A percentile compares a stretch with the other conserved stretches of the same genome.
These are phyloP conservation scores for Pogonomyrmex barbatus DNA, from an alignment of 1,140 invertebrate species.

Conservation along the genomic window DNA sequence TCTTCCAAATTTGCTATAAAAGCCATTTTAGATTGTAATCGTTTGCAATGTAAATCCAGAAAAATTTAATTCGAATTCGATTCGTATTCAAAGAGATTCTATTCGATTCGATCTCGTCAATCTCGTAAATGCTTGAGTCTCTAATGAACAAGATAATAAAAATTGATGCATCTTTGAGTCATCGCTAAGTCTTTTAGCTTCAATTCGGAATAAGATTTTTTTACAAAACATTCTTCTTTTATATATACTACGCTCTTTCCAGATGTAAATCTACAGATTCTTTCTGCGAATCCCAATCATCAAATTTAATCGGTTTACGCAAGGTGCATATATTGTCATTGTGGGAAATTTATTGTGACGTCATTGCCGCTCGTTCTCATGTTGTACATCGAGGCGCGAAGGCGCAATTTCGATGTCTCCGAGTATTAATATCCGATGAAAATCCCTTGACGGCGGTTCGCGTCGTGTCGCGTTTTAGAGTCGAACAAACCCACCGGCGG, in stretches of 20 bases:
- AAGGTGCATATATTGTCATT: background rate
- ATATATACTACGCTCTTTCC: no score
- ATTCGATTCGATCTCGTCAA: no score
- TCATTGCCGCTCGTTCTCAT: background rate
- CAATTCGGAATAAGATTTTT: background rate
- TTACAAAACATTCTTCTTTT: background rate
- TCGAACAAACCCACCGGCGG: background rate
- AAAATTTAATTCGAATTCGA: no score
- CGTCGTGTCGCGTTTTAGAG: slow-evolving; percentile 35
- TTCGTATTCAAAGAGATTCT: no score
- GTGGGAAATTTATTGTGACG: background rate
- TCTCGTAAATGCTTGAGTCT: no score
- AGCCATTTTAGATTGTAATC: no score
- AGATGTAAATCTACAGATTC: background rate
- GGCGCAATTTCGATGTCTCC: background rate
- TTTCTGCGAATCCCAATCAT: background rate
- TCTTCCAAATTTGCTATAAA: no score
- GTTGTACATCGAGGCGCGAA: background rate
- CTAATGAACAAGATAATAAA: background rate
- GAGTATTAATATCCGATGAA: slow-evolving; percentile 50
- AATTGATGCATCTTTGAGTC: background rate
- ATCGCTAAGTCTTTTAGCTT: background rate
- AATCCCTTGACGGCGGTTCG: slow-evolving; percentile 18
- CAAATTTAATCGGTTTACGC: background rate
- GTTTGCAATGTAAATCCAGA: no score